Evolutionary conservation across 2,888 invertebrate genomes (phyloP), one percentile per base, ranked within the genome.

Genomic region (Aleiodes leptofemur): DNA sequence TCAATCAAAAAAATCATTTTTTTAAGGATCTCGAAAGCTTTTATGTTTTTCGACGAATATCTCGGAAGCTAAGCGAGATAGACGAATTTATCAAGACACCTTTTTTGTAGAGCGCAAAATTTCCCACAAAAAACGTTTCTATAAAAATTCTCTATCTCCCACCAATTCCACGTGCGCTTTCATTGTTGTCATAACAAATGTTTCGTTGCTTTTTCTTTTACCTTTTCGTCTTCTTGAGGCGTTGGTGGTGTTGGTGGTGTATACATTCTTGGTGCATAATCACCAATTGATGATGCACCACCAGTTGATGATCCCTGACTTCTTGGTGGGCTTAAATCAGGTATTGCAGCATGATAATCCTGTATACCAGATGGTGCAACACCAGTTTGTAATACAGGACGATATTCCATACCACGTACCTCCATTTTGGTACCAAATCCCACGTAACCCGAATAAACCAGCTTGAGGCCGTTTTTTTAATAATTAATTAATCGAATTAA

Each of bases 361-460:
- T 88, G 89, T 74, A 89, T 83, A 73, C 86, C 86, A 72, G 86
- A 83, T 72, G 83, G 74, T 61, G 77, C 76, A 81, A 76, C 87
- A 89, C 87, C 91, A 85, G 86, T 88, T 85, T 90, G 90, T 83
- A 86, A 88, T 85, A 86, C 87, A 84, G 92, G 92, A 76, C 92
- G 90, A 82, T 92, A 92, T 84, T 92, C 92, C 87, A 92, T 91
- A 72, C 91, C 89, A 77, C 92, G 90, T 80, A 91, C 91, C 87
- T 92, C 92, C 92, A 92, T 92, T 82, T 85, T 91, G 85, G 83
- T 82, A 73, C 77, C 74, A 43, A 76, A 75, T 64, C 78, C 66
- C 74, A 83, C 82, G 77, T 82, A 84, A 76, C 83, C 83, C 83
- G 85, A 84, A 76, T 86, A 86, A 85, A 85, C 86, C 86, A 86